phyloP scores from a whole-genome alignment of 1,140 invertebrate species.

The Melanaphis sacchari region DNA sequence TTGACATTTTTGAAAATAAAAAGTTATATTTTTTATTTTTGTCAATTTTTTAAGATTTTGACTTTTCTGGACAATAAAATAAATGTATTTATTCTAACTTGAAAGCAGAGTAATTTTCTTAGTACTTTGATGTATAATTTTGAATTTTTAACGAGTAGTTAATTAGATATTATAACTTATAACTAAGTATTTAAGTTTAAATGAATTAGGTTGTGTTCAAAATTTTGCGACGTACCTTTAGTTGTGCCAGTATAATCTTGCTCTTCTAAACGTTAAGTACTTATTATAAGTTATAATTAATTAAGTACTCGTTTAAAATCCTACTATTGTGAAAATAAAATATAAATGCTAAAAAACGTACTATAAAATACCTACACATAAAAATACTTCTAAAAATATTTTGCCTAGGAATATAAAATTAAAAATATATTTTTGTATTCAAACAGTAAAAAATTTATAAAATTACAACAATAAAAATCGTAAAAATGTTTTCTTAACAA shows the following conservation, averaged over 20 bases:
- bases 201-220: too few relatives aligned
- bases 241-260: not conserved
- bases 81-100: not conserved
- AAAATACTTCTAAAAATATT: not conserved
- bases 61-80: not conserved
- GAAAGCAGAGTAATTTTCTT: not conserved
- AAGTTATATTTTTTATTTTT: not conserved
- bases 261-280: not conserved
- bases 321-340: too few relatives aligned
- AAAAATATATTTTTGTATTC: not conserved
- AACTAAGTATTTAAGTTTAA: too few relatives aligned
- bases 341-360: too few relatives aligned
- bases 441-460: not conserved
- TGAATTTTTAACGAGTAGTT: not conserved
- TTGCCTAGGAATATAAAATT: not conserved
- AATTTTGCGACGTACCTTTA: not conserved
- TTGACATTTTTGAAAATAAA: too few relatives aligned
- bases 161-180: too few relatives aligned
- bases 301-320: not conserved
- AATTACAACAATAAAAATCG: not conserved
- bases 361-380: too few relatives aligned
- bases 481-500: not conserved
- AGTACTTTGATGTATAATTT: not conserved
- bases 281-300: not conserved
- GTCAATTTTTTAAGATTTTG: too few relatives aligned